A percentile compares a stretch with the other conserved stretches of the same genome.
Conservation (phyloP, 2,797 vertebrate species). For the Chaetophractus vellerosus region DNA sequence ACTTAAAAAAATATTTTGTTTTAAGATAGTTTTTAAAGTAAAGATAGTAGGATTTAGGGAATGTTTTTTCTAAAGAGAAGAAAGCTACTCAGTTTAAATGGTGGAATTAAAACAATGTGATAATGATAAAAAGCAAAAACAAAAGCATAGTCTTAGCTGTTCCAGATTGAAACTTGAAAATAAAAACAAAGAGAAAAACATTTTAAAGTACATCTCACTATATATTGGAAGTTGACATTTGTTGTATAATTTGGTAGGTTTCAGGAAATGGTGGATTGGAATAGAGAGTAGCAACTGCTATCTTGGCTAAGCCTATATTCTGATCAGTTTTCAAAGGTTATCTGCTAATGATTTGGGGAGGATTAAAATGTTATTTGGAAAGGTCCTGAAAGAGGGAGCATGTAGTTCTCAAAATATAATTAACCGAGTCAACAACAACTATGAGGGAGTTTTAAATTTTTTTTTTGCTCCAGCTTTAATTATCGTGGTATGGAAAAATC, state of each 20-base stretch:
- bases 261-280: neutral
- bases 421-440: neutral
- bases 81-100: neutral
- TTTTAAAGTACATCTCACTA: neutral
- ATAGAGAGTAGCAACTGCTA: neutral
- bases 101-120: neutral
- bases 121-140: constrained; percentile 18
- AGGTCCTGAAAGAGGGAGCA: neutral
- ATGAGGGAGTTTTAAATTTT: neutral
- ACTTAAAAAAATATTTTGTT: neutral
- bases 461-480: neutral
- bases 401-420: neutral
- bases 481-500: neutral
- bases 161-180: constrained; percentile 49
- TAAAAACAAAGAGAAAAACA: constrained; percentile 53
- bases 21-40: neutral
- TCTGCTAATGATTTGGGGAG: neutral
- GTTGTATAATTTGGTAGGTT: constrained; percentile 19
- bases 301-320: neutral
- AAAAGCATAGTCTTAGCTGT: neutral
- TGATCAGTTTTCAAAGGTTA: neutral
- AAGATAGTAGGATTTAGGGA: neutral
- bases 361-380: neutral
- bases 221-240: neutral
- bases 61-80: neutral